Percentiles rank a stretch among this genome's conserved stretches.
Conservation (phyloP, 2,113 vertebrate species). For the Pterocles orientalis region DNA sequence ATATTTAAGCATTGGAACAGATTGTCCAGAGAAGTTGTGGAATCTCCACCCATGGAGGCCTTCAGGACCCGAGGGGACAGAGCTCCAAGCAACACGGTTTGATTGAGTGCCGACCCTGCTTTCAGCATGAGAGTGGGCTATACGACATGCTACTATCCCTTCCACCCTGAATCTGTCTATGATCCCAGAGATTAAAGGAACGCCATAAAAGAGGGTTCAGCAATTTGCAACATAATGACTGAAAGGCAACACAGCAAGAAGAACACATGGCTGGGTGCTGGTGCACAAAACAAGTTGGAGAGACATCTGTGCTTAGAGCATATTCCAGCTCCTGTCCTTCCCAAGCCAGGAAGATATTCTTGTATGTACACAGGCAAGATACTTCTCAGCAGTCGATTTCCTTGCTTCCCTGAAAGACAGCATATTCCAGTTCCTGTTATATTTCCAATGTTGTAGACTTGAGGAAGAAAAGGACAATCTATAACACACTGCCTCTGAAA, state of each 20-base stretch:
- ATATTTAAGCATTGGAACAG: not conserved
- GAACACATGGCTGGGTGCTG: not conserved
- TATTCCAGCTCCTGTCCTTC: not conserved
- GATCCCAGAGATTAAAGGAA: not conserved
- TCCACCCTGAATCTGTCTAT: not conserved
- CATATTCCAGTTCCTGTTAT: not conserved
- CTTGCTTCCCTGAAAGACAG: not conserved
- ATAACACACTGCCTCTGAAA: not conserved
- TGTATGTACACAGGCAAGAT: not conserved
- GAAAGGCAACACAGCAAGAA: not conserved
- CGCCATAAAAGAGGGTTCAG: not conserved
- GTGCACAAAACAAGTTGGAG: not conserved
- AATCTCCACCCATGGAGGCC: not conserved
- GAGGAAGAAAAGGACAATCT: not conserved
- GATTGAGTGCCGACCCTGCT: not conserved
- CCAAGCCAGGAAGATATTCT: not conserved
- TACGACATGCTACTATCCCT: not conserved
- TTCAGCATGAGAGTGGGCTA: not conserved
- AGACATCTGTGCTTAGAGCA: not conserved
- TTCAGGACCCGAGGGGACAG: not conserved
- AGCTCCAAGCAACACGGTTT: not conserved
- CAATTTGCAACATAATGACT: not conserved
- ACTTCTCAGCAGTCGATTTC: not conserved
- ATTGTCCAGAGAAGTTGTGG: not conserved
- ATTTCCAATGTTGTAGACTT: not conserved